A percentile compares a stretch with the other conserved stretches of the same genome.
These are phyloP conservation scores for Bufotes viridis DNA, from an alignment of 2,797 vertebrate species.

Conservation along the genomic window DNA sequence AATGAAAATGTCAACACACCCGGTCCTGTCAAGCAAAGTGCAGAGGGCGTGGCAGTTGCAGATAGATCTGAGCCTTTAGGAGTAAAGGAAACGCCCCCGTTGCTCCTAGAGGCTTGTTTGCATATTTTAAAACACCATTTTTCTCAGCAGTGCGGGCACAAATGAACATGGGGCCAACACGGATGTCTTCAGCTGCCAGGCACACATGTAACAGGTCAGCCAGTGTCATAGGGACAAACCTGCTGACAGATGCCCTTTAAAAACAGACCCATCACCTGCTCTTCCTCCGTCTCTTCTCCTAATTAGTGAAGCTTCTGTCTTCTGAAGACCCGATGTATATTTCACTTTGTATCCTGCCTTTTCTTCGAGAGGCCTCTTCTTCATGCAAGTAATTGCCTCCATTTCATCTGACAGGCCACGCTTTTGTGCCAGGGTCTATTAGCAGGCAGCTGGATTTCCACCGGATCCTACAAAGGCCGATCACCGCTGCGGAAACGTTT, in stretches of 20 bases:
- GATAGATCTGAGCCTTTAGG: no score
- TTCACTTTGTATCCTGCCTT: background rate
- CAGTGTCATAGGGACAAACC: no score
- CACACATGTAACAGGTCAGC: no score
- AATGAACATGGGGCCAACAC: no score
- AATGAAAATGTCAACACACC: no score
- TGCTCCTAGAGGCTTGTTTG: no score
- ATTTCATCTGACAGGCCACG: conserved; percentile 13
- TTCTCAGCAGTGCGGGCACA: no score
- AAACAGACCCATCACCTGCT: background rate
- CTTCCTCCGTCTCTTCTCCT: conserved; percentile 2
- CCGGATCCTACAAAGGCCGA: background rate
- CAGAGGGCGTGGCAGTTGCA: no score
- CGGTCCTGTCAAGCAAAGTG: no score
- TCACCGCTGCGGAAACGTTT: background rate
- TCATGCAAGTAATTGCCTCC: conserved; percentile 37
- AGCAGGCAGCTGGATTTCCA: conserved; percentile 17
- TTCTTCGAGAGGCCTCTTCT: conserved; percentile 1
- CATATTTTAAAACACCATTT: no score
- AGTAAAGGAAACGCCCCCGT: no score
- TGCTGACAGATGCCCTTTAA: background rate
- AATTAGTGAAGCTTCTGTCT: conserved; percentile 32
- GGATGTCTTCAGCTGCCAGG: no score
- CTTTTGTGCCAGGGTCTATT: conserved; percentile 14
- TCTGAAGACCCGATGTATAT: conserved; percentile 15